phyloP scores from a whole-genome alignment of 1,140 invertebrate species.

The Drosophila pseudoananassae region DNA sequence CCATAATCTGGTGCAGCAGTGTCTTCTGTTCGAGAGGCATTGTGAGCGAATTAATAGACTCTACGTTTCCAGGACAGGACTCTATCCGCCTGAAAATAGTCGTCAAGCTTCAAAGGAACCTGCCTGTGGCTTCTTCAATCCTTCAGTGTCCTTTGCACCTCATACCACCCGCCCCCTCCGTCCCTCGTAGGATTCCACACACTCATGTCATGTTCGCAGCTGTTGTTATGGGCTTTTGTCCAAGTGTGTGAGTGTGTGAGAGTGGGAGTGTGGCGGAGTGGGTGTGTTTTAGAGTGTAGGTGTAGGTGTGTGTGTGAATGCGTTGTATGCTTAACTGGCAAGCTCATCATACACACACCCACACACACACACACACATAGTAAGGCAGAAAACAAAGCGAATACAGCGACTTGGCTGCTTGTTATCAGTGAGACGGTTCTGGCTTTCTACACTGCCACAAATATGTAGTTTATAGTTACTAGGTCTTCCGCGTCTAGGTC shows the following conservation, averaged over 20 bases:
- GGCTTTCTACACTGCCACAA: background rate
- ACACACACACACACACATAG: background rate
- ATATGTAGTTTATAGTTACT: background rate
- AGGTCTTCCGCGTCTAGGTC: too few relatives aligned
- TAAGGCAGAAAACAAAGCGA: slow-evolving; percentile 11
- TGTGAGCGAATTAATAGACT: slow-evolving; percentile 3
- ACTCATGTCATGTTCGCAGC: slow-evolving; percentile 27
- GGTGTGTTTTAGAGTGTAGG: background rate
- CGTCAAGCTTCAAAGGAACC: slow-evolving; percentile 4
- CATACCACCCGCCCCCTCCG: background rate
- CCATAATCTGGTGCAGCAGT: background rate
- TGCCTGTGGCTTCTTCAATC: slow-evolving; percentile 10
- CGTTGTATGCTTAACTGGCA: slow-evolving; percentile 14
- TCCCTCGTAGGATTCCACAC: background rate
- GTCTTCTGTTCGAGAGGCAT: background rate
- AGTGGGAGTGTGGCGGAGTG: background rate
- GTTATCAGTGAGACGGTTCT: slow-evolving; percentile 18
- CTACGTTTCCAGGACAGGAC: background rate
- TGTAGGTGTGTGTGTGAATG: slow-evolving; percentile 1
- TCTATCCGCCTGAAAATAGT: background rate
- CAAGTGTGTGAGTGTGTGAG: background rate
- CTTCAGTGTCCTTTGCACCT: background rate
- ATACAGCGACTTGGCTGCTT: slow-evolving; percentile 4
- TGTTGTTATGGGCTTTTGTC: slow-evolving; percentile 3
- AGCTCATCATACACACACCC: slow-evolving; percentile 2